Evolutionary conservation across 2,113 vertebrate genomes (phyloP), one percentile per base, ranked within the genome.

Genomic region (Polyodon spathula): DNA sequence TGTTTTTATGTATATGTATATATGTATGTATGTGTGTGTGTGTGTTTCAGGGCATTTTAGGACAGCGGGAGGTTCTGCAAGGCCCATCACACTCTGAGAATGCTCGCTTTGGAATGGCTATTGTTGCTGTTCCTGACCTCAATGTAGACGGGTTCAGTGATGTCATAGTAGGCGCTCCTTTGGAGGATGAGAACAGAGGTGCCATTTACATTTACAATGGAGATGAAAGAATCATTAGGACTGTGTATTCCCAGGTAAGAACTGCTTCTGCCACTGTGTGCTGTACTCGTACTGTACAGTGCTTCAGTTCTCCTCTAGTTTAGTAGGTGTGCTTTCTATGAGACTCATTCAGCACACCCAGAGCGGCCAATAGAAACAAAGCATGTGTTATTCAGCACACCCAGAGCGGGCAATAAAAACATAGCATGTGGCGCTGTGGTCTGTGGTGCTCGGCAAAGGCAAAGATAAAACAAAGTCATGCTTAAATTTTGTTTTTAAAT

Each of bases 121-220:
- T 94, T 1, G 65, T 89, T 11, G 73, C 63, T 0, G 64, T 90
- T 57, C 80, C 89, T 43, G 93, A 97, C 71, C 74, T 97, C 64
- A 86, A 95, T 70, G 82, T 91, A 55, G 89, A 97, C 59, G 91
- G 92, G 42, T 91, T 84, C 71, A 89, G 81, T 38, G 94, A 97
- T 60, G 83, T 92, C 55, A 78, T 92, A 6, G 79, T 95, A 39
- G 94, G 94, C 4, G 89, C 94, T 1, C 93, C 92, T 0, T 72
- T 97, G 44, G 92, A 95, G 75, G 89, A 92, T 59, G 71, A 86
- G 39, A 82, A 84, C 46, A 77, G 76, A 44, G 94, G 94, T 54
- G 86, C 86, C 40, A 73, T 97, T 67, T 97, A 97, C 65, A 77
- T 97, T 74, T 97, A 90, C 76, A 95, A 92, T 11, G 94, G 93